These are phyloP conservation scores for Sander vitreus DNA, from an alignment of 2,113 vertebrate genomes.

Conservation along the genomic window DNA sequence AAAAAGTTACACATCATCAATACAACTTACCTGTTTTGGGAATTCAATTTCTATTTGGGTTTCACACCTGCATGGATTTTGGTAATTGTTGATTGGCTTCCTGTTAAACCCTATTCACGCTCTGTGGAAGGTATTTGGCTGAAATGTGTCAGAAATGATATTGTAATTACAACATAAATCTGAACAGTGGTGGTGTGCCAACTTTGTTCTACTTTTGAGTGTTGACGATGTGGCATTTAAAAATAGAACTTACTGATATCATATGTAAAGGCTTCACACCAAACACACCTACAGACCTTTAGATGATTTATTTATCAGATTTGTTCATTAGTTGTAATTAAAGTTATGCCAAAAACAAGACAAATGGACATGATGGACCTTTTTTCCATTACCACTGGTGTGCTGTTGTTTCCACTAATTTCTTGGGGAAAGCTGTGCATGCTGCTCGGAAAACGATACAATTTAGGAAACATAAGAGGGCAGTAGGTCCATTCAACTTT, in stretches of 20 bases:
- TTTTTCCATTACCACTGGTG: neutral
- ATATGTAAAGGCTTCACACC: neutral
- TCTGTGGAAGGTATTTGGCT: neutral
- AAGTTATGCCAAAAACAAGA: neutral
- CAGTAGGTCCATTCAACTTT: slow-evolving; percentile 10
- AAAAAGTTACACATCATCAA: neutral
- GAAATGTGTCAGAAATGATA: neutral
- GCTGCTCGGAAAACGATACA: neutral
- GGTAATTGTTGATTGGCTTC: neutral
- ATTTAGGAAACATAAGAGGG: slow-evolving; percentile 17
- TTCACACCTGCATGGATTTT: neutral
- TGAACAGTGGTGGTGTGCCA: neutral
- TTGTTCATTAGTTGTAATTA: neutral
- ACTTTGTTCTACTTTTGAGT: neutral
- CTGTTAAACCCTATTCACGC: neutral
- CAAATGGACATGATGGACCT: too few relatives aligned
- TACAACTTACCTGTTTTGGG: neutral
- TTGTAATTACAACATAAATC: neutral
- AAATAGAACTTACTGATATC: neutral
- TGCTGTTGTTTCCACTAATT: neutral
- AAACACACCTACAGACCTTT: neutral
- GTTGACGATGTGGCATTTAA: neutral
- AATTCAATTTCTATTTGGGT: neutral
- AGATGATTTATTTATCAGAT: neutral
- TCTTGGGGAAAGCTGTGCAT: neutral